Percentiles rank a stretch among this genome's conserved stretches.
These are phyloP conservation scores for Machimus rusticus DNA, from an alignment of 2,888 invertebrate genomes.

Conservation along the genomic window DNA sequence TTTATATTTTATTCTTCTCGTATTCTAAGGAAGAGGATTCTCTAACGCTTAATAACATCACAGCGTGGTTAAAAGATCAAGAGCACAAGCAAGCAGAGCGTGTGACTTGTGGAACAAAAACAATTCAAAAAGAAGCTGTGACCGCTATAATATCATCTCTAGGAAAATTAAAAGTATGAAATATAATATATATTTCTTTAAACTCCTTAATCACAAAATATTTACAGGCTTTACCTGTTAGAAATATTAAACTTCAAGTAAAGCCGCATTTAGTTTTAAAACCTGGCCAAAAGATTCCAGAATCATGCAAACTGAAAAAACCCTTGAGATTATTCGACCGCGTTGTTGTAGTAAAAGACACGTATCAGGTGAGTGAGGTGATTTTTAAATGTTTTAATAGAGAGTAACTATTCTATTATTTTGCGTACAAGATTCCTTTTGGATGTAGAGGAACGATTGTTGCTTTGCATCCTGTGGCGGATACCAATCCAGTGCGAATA, in stretches of 20 bases:
- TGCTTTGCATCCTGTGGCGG: slow-evolving; percentile 66
- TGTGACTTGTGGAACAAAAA: slow-evolving; percentile 74
- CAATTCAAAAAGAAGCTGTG: slow-evolving; percentile 73
- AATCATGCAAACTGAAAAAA: slow-evolving; percentile 53
- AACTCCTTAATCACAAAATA: slow-evolving; percentile 49
- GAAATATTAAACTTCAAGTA: slow-evolving; percentile 74
- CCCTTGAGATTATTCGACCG: slow-evolving; percentile 75
- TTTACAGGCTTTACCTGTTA: slow-evolving; percentile 56
- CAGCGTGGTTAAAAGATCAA: slow-evolving; percentile 77
- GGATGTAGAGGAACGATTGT: slow-evolving; percentile 87
- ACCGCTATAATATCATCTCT: slow-evolving; percentile 60
- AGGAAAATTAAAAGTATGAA: slow-evolving; percentile 59
- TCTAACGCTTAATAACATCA: slow-evolving; percentile 63
- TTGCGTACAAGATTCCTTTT: slow-evolving; percentile 68
- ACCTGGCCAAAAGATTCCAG: slow-evolving; percentile 67
- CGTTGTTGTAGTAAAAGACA: slow-evolving; percentile 78
- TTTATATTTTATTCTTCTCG: neutral
- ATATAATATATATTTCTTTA: slow-evolving; percentile 49
- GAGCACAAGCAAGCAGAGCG: slow-evolving; percentile 70
- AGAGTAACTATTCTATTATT: neutral
- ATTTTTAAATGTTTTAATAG: neutral
- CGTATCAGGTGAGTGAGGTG: slow-evolving; percentile 67
- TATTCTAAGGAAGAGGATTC: neutral
- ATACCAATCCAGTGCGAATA: slow-evolving; percentile 63
- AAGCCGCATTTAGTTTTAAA: slow-evolving; percentile 76